These are phyloP conservation scores for Catostylus mosaicus DNA, from an alignment of 30 jellyfish, hydroid and myxozoan genomes.

Conservation along the genomic window DNA sequence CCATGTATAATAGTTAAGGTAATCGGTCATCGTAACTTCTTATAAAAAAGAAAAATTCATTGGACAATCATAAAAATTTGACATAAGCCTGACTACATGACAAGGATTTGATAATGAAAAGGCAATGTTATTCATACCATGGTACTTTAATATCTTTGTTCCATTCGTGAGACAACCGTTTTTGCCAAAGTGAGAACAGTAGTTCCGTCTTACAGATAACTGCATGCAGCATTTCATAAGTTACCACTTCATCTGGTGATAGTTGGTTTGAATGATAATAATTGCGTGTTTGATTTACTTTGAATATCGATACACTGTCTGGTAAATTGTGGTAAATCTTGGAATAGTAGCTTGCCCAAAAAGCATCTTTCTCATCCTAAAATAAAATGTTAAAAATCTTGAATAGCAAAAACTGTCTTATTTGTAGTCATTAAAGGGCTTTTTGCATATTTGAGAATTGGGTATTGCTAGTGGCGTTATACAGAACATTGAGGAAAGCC, in stretches of 20 bases:
- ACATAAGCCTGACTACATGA: no score
- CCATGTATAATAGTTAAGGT: no score
- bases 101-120: not conserved
- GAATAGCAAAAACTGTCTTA: no score
- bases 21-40: no score
- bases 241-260: not conserved
- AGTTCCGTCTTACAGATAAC: slow-evolving; percentile 31
- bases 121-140: slow-evolving; percentile 18
- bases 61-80: no score
- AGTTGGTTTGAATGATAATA: not conserved
- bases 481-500: no score
- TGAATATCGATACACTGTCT: slow-evolving; percentile 30
- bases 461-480: no score
- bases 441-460: no score
- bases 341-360: slow-evolving; percentile 27
- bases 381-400: not conserved
- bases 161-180: slow-evolving; percentile 61
- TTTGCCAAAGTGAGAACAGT: slow-evolving; percentile 59
- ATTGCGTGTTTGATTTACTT: not conserved
- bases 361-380: slow-evolving; percentile 65
- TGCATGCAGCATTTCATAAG: slow-evolving; percentile 38
- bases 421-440: no score
- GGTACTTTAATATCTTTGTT: slow-evolving; percentile 46
- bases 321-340: slow-evolving; percentile 57
- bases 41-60: no score